A percentile compares a stretch with the other conserved stretches of the same genome.
These are phyloP conservation scores for Oscheius onirici DNA, from an alignment of 2,888 invertebrate species.

Conservation along the genomic window DNA sequence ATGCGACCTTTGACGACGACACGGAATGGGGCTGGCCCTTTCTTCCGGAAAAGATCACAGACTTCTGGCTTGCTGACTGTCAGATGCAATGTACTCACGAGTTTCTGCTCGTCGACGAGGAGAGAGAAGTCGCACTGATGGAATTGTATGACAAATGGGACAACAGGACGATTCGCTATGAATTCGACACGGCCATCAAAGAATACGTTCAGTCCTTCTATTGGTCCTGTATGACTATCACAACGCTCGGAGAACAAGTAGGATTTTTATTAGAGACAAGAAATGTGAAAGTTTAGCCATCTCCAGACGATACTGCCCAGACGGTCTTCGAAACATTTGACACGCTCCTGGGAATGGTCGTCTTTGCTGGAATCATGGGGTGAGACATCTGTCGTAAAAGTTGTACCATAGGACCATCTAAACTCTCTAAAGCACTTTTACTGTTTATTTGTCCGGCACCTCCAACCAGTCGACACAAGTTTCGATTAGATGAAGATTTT, in stretches of 20 bases:
- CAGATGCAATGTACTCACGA: not conserved
- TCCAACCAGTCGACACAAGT: too few relatives aligned
- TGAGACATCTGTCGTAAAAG: too few relatives aligned
- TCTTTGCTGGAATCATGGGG: constrained; percentile 65
- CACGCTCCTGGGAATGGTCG: constrained; percentile 53
- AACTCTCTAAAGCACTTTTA: too few relatives aligned
- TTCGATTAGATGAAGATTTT: too few relatives aligned
- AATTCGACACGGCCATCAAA: constrained; percentile 51
- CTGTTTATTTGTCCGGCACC: too few relatives aligned
- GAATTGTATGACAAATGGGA: constrained; percentile 49
- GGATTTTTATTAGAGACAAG: not conserved
- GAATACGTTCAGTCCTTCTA: constrained; percentile 60
- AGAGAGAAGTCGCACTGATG: constrained; percentile 46
- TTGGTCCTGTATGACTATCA: constrained; percentile 64
- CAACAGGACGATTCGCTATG: constrained; percentile 15
- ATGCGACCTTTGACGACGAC: constrained; percentile 54
- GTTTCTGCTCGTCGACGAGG: constrained; percentile 41
- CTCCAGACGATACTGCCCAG: constrained; percentile 51
- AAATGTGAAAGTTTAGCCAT: constrained; percentile 42
- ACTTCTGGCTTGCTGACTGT: constrained; percentile 12
- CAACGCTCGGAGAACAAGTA: constrained; percentile 62
- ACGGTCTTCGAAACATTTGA: constrained; percentile 53
- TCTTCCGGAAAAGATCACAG: constrained; percentile 48
- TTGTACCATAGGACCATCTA: too few relatives aligned
- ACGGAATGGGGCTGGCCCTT: constrained; percentile 48